phyloP scores from a whole-genome alignment of 1,140 invertebrate genomes.

The Paramacrobiotus metropolitanus region DNA sequence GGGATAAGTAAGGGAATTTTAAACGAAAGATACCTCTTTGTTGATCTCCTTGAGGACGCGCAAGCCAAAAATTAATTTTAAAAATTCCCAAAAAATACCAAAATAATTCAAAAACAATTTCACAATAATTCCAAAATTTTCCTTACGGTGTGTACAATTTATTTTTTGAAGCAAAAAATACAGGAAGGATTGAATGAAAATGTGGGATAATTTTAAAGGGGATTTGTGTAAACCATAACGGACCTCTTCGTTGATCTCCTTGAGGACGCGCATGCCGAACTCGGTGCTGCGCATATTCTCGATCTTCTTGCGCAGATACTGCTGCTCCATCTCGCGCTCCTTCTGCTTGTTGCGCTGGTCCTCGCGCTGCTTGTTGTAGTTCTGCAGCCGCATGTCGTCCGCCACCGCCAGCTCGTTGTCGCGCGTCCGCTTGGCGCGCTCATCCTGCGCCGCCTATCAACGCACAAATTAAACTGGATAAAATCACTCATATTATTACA shows the following conservation, averaged over 20 bases:
- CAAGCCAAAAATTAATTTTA: no score
- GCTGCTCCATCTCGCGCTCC: conserved; percentile 33
- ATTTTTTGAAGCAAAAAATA: no score
- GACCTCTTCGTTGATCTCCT: not conserved
- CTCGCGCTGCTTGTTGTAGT: not conserved
- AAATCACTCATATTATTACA: no score
- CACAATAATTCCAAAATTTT: no score
- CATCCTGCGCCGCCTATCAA: not conserved
- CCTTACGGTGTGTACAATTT: no score
- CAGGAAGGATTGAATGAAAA: no score
- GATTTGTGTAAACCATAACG: no score
- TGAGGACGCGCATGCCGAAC: conserved; percentile 11
- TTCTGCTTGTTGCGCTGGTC: conserved; percentile 5
- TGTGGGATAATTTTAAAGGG: no score
- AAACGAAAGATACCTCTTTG: no score
- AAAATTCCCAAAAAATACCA: no score
- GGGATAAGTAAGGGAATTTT: no score
- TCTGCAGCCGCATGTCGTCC: not conserved
- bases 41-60: not conserved
- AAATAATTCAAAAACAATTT: no score
- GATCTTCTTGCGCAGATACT: conserved; percentile 16
- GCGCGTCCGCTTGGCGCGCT: not conserved
- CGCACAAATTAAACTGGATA: not conserved
- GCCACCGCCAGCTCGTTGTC: not conserved
- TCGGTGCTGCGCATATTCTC: conserved; percentile 16